Evolutionary conservation across 2,797 vertebrate species (phyloP), one percentile per base, ranked within the genome.

Genomic region (Myiothlypis coronata): DNA sequence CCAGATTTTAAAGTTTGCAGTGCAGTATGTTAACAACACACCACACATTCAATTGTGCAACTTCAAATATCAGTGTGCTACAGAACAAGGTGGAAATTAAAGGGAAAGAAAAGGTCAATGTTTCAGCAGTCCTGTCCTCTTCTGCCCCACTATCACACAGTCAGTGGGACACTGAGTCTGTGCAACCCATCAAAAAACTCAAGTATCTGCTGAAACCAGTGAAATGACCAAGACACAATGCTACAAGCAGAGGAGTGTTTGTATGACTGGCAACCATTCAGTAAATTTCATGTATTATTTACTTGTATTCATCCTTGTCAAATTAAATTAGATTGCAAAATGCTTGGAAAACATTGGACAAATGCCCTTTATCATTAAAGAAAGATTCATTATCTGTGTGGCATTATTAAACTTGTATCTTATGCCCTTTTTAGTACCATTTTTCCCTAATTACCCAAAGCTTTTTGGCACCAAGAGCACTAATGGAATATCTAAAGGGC

Each of bases 371-470:
- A 70, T 53, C 9, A 80, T 92, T 94, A 83, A 72, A 61, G 50
- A 47, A 85, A 91, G 46, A 77, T 85, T 83, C 87, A 91, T 91
- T 96, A 74, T 68, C 56, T 81, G 11, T 9, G 24, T 79, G 69
- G 28, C n/a, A 77, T 75, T 96, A 94, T 95, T 94, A 81, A 89
- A 92, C 30, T 94, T 83, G 11, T 27, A 57, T 91, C 83, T 90
- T 88, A 59, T 8, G 77, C 28, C 20, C 44, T 70, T 83, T 88
- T 26, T 63, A 70, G 46, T 59, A 93, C 61, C 50, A 71, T 35
- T 81, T 87, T 94, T 86, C 56, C 4, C 2, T 65, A 71, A 95
- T 95, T 94, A 93, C 26, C 74, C 67, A 83, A 65, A 83, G 50
- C 50, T 86, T 70, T 94, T 89, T 20, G 2, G 83, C 79, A 83